These are phyloP conservation scores for Tapirus indicus DNA, from an alignment of 2,797 vertebrate genomes.

Conservation along the genomic window DNA sequence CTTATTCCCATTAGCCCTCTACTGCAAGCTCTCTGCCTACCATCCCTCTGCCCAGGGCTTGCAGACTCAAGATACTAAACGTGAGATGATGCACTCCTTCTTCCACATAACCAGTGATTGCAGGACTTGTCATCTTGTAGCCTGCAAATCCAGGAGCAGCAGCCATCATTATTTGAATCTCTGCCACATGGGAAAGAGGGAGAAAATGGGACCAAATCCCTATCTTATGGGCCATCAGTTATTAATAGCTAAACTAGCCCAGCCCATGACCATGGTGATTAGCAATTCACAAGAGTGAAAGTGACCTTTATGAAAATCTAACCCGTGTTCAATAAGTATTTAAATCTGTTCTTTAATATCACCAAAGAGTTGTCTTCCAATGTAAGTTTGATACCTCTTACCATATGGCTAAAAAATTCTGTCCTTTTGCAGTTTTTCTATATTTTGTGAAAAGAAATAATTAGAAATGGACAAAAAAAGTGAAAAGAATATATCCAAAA, in stretches of 20 bases:
- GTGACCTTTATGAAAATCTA: constrained; percentile 15
- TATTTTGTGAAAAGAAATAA: constrained; percentile 20
- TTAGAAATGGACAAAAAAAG: neutral
- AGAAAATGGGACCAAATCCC: neutral
- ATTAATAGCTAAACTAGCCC: neutral
- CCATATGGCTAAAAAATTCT: neutral
- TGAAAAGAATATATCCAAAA: neutral
- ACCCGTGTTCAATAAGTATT: neutral
- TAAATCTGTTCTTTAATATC: neutral
- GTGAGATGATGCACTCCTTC: neutral
- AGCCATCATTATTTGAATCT: neutral
- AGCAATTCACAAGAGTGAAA: constrained; percentile 15
- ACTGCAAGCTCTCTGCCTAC: neutral
- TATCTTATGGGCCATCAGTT: neutral
- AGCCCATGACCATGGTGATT: neutral
- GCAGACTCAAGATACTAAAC: neutral
- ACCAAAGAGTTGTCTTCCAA: neutral
- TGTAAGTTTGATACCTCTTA: neutral
- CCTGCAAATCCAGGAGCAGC: neutral
- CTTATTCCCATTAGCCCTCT: neutral
- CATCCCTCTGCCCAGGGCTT: neutral
- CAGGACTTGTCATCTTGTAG: neutral
- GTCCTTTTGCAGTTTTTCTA: neutral
- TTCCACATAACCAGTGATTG: neutral
- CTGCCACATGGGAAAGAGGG: neutral